These are phyloP conservation scores for Leucozona laternaria DNA, from an alignment of 2,888 invertebrate genomes.

Conservation along the genomic window DNA sequence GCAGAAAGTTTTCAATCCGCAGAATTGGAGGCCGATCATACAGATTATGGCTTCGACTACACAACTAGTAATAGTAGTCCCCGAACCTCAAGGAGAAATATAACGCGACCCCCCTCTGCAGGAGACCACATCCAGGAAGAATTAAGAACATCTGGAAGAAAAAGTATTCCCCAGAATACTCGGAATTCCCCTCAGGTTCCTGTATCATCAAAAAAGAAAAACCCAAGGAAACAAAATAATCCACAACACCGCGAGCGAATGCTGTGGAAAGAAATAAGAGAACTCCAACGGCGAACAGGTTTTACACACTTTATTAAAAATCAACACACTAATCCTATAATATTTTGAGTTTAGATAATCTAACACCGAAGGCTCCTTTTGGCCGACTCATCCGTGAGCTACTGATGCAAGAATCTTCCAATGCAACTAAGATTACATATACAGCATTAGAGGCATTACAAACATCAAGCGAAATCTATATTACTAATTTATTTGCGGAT, in stretches of 20 bases:
- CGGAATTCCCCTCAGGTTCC: background rate
- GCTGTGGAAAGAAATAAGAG: conserved; percentile 61
- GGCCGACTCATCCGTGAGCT: conserved; percentile 84
- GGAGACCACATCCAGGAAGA: background rate
- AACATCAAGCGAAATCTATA: conserved; percentile 84
- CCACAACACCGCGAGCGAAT: conserved; percentile 34
- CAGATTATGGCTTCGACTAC: conserved; percentile 75
- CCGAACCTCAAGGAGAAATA: conserved; percentile 2
- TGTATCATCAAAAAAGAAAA: background rate
- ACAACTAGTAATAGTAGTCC: conserved; percentile 25
- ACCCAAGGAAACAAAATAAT: conserved; percentile 61
- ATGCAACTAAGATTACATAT: conserved; percentile 79
- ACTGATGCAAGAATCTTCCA: conserved; percentile 76
- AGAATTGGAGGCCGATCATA: conserved; percentile 28
- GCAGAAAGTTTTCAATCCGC: background rate
- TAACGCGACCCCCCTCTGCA: background rate
- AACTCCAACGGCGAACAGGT: conserved; percentile 71
- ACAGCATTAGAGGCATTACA: conserved; percentile 84
- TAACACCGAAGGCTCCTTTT: conserved; percentile 84
- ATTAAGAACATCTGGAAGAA: conserved; percentile 15
- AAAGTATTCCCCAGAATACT: background rate
- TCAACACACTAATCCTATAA: background rate
- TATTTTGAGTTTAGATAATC: conserved; percentile 31
- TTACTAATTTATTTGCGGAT: conserved; percentile 84
- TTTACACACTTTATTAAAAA: background rate